Evolutionary conservation across 2,888 invertebrate species (phyloP).

Genomic region (Polymixis flavicincta): DNA sequence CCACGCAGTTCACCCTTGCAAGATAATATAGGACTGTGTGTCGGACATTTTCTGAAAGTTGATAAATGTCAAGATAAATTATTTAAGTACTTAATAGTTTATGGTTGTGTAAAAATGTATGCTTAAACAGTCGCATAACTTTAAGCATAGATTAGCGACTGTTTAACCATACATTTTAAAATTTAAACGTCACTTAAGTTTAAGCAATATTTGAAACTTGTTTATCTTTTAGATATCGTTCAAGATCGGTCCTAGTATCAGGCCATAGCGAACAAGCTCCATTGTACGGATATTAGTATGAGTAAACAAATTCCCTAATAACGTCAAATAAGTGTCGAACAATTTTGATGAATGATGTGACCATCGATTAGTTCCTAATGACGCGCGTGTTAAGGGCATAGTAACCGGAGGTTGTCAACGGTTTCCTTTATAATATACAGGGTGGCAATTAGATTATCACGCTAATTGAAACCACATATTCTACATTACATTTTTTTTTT

Average conservation of each 20-base stretch:
- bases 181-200: background rate
- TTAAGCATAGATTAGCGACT: background rate
- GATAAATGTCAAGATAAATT: background rate
- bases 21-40: background rate
- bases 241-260: background rate
- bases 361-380: slow-evolving; percentile 32
- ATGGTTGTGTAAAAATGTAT: too few species aligned
- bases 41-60: background rate
- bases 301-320: background rate
- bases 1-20: background rate
- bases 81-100: too few species aligned
- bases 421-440: background rate
- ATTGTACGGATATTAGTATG: background rate
- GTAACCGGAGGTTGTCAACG: background rate
- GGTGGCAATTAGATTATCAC: too few species aligned
- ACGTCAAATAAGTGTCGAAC: background rate
- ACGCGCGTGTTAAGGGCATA: background rate
- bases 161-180: background rate
- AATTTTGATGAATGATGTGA: slow-evolving; percentile 33
- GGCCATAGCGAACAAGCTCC: background rate
- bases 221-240: background rate
- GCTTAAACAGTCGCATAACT: too few species aligned
- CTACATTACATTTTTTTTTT: too few species aligned
- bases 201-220: background rate
- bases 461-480: too few species aligned